Evolutionary conservation across 2,888 invertebrate genomes (phyloP).

Genomic region (Anthrax anthrax): DNA sequence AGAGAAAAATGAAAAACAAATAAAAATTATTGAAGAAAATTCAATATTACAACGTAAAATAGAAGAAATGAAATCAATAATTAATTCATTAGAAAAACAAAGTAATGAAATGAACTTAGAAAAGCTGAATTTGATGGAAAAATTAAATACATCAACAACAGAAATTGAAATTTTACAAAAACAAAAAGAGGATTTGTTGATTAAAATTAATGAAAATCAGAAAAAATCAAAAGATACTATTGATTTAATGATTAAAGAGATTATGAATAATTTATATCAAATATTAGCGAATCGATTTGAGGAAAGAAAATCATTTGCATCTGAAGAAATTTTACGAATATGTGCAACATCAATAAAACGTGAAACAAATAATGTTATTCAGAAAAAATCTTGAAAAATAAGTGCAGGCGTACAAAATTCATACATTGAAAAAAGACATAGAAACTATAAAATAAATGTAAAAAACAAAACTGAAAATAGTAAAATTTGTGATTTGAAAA

Average conservation of each 20-base stretch:
- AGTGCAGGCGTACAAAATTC: no score
- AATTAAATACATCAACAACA: neutral
- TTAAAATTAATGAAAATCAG: neutral
- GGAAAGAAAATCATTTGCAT: slow-evolving; percentile 8
- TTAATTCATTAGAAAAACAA: neutral
- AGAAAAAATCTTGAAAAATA: neutral
- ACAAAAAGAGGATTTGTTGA: neutral
- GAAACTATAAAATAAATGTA: no score
- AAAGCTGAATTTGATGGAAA: neutral
- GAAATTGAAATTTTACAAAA: slow-evolving; percentile 1
- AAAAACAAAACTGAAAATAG: no score
- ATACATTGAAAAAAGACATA: no score
- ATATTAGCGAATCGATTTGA: slow-evolving; percentile 15
- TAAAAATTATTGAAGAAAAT: neutral
- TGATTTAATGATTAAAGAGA: slow-evolving; percentile 15
- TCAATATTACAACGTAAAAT: neutral
- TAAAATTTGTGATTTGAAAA: no score
- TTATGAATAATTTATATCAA: slow-evolving; percentile 23
- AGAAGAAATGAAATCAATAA: neutral
- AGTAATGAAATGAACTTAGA: neutral
- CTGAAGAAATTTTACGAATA: slow-evolving; percentile 15
- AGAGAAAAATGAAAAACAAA: neutral
- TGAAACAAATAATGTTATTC: slow-evolving; percentile 18
- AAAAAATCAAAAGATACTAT: slow-evolving; percentile 1
- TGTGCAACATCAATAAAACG: slow-evolving; percentile 19